A percentile compares a stretch with the other conserved stretches of the same genome.
Evolutionary conservation across 2,113 vertebrate genomes (phyloP).

Genomic region (Neolamprologus fasciatus): DNA sequence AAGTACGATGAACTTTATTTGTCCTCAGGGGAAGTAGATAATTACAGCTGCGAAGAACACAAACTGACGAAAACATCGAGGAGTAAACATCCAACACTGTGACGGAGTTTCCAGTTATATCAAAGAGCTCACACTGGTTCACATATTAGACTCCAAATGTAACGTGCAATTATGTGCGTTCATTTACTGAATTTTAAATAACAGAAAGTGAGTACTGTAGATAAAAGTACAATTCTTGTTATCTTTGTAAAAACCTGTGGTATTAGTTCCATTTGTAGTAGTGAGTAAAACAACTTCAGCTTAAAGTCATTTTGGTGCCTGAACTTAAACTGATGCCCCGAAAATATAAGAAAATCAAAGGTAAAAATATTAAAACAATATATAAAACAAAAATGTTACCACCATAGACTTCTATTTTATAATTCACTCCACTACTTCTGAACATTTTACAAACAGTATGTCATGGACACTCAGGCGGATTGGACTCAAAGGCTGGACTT

Average conservation of each 20-base stretch:
- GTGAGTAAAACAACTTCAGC: accelerated
- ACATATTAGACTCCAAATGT: neutral
- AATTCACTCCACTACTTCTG: neutral
- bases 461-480: neutral
- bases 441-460: neutral
- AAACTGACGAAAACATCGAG: neutral
- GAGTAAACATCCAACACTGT: neutral
- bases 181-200: neutral
- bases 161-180: accelerated
- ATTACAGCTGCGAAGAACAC: neutral
- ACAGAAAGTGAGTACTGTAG: neutral
- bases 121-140: neutral
- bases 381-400: neutral
- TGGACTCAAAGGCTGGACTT: neutral
- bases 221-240: neutral
- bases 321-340: accelerated
- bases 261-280: neutral
- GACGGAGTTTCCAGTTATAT: neutral
- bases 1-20: neutral
- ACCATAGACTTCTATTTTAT: neutral
- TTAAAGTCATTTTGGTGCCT: neutral
- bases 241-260: neutral
- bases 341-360: neutral
- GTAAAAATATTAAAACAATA: neutral
- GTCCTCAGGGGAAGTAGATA: neutral